Evolutionary conservation across 2,113 vertebrate genomes (phyloP).

Genomic region (Pavo muticus): DNA sequence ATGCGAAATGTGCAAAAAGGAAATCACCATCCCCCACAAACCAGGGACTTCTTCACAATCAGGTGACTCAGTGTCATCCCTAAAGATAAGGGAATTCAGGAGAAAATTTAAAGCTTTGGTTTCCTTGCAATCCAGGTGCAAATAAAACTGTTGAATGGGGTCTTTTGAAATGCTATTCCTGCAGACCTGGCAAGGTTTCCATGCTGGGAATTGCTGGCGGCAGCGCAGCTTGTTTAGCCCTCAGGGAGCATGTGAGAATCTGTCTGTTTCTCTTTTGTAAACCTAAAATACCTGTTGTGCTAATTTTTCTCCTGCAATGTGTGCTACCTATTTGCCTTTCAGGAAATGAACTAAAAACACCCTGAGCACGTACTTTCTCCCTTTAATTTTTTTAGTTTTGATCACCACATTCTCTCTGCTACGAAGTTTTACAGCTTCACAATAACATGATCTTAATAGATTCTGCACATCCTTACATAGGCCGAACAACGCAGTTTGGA

Average conservation of each 20-base stretch:
- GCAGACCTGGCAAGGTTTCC: not conserved
- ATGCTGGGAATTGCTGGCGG: not conserved
- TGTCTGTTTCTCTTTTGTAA: conserved; percentile 11
- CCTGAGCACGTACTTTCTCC: not conserved
- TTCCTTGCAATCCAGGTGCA: not conserved
- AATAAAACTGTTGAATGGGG: conserved; percentile 18
- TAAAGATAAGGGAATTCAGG: not conserved
- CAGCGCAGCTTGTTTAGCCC: conserved; percentile 8
- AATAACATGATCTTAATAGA: not conserved
- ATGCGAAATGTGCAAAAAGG: not conserved
- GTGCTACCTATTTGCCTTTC: conserved; percentile 25
- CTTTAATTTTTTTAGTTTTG: not conserved
- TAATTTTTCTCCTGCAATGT: conserved; percentile 28
- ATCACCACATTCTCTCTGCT: not conserved
- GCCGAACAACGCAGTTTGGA: not conserved
- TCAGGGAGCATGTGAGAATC: not conserved
- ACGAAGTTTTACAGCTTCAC: not conserved
- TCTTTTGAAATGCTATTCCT: conserved; percentile 29
- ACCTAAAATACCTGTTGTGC: conserved; percentile 23
- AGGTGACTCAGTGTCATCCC: not conserved
- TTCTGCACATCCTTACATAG: not conserved
- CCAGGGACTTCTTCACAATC: not conserved
- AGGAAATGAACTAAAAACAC: conserved; percentile 18
- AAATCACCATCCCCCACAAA: not conserved
- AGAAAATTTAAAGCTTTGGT: not conserved